These are phyloP conservation scores for Nestor notabilis DNA, from an alignment of 2,113 vertebrate species.

Conservation along the genomic window DNA sequence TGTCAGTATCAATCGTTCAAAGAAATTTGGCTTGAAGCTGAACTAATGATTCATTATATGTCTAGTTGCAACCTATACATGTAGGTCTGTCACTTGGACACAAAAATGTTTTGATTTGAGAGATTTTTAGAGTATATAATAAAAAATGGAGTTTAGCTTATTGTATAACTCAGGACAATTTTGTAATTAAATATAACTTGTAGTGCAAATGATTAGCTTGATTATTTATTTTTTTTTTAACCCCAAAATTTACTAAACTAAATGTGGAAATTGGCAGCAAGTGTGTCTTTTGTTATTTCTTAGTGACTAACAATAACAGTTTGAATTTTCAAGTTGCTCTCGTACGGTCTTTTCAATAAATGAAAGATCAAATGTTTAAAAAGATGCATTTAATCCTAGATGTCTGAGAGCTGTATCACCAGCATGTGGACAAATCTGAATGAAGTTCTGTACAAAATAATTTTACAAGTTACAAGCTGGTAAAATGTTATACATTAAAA, in stretches of 20 bases:
- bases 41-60: background rate
- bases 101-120: background rate
- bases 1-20: background rate
- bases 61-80: background rate
- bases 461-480: background rate
- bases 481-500: background rate
- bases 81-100: background rate
- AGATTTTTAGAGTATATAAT: background rate
- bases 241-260: background rate
- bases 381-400: background rate
- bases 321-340: background rate
- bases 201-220: background rate
- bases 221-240: background rate
- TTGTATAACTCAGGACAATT: background rate
- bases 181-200: background rate
- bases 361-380: background rate
- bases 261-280: background rate
- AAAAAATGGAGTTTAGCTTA: background rate
- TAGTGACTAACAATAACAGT: background rate
- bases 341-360: background rate
- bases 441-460: background rate
- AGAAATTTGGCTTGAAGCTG: background rate
- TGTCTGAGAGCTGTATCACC: background rate
- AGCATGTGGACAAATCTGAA: background rate
- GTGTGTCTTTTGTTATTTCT: background rate